phyloP scores from a whole-genome alignment of 2,888 invertebrate genomes.

The Aspidapion aeneum region DNA sequence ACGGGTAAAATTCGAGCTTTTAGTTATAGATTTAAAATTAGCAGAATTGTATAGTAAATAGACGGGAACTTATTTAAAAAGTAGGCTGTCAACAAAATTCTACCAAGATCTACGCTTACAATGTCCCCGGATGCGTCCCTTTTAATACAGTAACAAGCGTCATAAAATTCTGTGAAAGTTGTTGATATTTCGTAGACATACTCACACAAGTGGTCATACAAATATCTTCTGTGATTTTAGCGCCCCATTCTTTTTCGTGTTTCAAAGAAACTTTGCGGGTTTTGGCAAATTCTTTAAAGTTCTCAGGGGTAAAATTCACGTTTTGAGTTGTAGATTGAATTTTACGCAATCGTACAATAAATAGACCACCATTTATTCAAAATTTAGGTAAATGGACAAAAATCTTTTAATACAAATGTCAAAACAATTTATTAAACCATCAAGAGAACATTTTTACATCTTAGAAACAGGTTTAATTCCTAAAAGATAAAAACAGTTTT shows the following conservation, averaged over 20 bases:
- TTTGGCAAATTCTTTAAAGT: slow-evolving; percentile 65
- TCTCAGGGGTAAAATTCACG: slow-evolving; percentile 62
- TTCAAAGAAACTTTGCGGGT: slow-evolving; percentile 63
- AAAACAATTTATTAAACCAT: no score
- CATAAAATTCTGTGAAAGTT: slow-evolving; percentile 95
- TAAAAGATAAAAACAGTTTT: slow-evolving; percentile 83
- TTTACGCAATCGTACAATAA: slow-evolving; percentile 91
- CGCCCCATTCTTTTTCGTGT: slow-evolving; percentile 92
- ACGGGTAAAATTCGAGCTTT: slow-evolving; percentile 66
- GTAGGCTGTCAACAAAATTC: slow-evolving; percentile 89
- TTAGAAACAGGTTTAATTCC: slow-evolving; percentile 88
- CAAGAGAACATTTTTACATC: slow-evolving; percentile 85
- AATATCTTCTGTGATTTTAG: slow-evolving; percentile 78
- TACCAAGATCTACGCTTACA: slow-evolving; percentile 76
- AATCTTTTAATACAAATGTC: no score
- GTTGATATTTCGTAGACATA: slow-evolving; percentile 93
- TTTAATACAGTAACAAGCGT: slow-evolving; percentile 95
- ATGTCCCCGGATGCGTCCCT: slow-evolving; percentile 81
- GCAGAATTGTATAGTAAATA: no score
- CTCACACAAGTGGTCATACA: slow-evolving; percentile 85
- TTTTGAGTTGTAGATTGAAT: slow-evolving; percentile 84
- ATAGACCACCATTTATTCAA: slow-evolving; percentile 98
- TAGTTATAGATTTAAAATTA: no score
- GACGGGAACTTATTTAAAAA: no score
- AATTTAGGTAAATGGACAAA: slow-evolving; percentile 99